phyloP scores from a whole-genome alignment of 2,113 vertebrate species.

The Cercocebus atys region DNA sequence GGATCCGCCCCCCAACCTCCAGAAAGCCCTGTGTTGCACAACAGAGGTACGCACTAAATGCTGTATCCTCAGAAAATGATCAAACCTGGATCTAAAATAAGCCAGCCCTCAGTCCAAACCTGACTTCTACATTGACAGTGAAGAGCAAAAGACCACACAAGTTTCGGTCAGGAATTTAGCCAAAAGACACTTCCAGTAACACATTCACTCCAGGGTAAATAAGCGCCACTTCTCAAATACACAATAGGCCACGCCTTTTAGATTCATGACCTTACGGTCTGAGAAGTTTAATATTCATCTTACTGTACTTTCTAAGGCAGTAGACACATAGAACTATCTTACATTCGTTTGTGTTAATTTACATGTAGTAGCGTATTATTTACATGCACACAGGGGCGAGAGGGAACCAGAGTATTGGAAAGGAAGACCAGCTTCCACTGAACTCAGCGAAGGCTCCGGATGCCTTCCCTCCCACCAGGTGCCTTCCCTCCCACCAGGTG shows the following conservation, averaged over 20 bases:
- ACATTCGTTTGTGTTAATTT: accelerated
- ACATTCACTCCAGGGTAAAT: background rate
- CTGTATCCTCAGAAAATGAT: accelerated
- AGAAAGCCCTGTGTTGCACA: too few relatives aligned
- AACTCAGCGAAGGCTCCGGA: background rate
- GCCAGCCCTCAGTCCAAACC: background rate
- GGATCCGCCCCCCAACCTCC: background rate
- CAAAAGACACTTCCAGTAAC: background rate
- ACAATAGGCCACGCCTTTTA: accelerated
- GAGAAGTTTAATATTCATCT: accelerated
- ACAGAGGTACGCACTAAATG: accelerated
- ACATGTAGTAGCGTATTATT: too few relatives aligned
- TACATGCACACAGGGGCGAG: accelerated
- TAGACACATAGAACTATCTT: background rate
- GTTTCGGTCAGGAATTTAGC: too few relatives aligned
- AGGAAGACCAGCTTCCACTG: background rate
- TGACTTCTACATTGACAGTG: background rate
- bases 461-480: background rate
- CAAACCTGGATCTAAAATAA: too few relatives aligned
- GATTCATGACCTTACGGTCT: accelerated
- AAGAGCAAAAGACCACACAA: too few relatives aligned
- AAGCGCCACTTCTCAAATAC: background rate
- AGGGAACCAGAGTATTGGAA: background rate
- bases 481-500: background rate
- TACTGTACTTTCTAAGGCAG: background rate